Evolutionary conservation across 2,797 vertebrate species (phyloP).

Genomic region (Dallia pectoralis): DNA sequence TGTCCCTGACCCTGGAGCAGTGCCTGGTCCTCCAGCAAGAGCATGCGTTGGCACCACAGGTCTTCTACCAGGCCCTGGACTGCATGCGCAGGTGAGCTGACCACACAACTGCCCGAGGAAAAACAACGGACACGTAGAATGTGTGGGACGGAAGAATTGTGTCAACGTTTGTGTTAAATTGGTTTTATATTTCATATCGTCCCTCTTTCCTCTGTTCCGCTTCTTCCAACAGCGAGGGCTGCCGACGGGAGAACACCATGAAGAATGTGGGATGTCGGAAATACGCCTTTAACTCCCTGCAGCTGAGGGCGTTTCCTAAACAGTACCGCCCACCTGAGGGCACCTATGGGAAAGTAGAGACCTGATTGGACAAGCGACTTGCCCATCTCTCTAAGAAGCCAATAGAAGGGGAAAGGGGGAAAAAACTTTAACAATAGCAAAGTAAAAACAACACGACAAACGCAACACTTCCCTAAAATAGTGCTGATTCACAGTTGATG

Average conservation of each 20-base stretch:
- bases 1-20: conserved; percentile 98
- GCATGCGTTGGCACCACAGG: conserved; percentile 94
- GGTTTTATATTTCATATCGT: neutral
- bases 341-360: conserved; percentile 97
- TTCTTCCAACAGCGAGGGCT: conserved; percentile 86
- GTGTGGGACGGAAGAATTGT: neutral
- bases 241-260: conserved; percentile 99
- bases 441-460: conserved; percentile 17
- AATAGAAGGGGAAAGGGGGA: conserved; percentile 45
- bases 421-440: conserved; percentile 23
- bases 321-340: conserved; percentile 98
- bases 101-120: conserved; percentile 10
- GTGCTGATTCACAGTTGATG: conserved; percentile 62
- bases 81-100: conserved; percentile 96
- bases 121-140: neutral
- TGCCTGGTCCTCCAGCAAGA: conserved; percentile 94
- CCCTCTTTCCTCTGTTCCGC: neutral
- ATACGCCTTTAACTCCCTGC: conserved; percentile 98
- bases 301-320: conserved; percentile 98
- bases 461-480: conserved; percentile 54
- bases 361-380: conserved; percentile 62
- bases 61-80: conserved; percentile 96
- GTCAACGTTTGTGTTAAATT: neutral
- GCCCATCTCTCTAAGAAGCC: conserved; percentile 7
- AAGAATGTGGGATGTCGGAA: conserved; percentile 99